Percentiles rank a stretch among this genome's conserved stretches.
phyloP scores from a whole-genome alignment of 2,797 vertebrate species.

The Pristis pectinata region DNA sequence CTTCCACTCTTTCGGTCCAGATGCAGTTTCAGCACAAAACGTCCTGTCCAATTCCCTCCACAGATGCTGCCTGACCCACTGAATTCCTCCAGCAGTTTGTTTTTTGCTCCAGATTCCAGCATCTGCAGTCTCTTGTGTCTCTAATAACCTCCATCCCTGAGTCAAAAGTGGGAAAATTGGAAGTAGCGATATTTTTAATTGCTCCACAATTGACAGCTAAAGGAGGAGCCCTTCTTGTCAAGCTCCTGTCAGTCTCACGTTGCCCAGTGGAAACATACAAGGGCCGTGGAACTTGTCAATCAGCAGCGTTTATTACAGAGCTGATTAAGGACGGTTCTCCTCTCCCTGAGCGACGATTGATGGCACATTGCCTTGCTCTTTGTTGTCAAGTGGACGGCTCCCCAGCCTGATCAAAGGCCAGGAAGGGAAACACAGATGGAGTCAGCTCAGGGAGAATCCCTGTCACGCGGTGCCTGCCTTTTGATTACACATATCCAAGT shows the following conservation, averaged over 20 bases:
- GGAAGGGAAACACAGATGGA: background rate
- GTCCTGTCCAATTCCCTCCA: too few species aligned
- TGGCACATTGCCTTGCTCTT: slow-evolving; percentile 30
- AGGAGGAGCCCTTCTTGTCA: background rate
- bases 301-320: slow-evolving; percentile 14
- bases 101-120: too few species aligned
- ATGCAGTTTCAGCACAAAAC: too few species aligned
- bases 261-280: background rate
- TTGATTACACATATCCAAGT: background rate
- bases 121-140: too few species aligned
- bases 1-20: too few species aligned
- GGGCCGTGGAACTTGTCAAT: background rate
- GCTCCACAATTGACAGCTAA: background rate
- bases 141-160: background rate
- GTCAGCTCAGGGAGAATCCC: background rate
- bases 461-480: background rate
- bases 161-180: background rate
- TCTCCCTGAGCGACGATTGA: slow-evolving; percentile 23
- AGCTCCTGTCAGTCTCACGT: background rate
- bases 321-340: slow-evolving; percentile 12
- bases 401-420: slow-evolving; percentile 33
- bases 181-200: background rate
- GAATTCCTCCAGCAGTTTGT: too few species aligned
- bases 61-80: too few species aligned
- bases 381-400: slow-evolving; percentile 16